Base-by-base conservation (phyloP, 1,140 invertebrate species). In the Ceratosolen solmsi region DNA sequence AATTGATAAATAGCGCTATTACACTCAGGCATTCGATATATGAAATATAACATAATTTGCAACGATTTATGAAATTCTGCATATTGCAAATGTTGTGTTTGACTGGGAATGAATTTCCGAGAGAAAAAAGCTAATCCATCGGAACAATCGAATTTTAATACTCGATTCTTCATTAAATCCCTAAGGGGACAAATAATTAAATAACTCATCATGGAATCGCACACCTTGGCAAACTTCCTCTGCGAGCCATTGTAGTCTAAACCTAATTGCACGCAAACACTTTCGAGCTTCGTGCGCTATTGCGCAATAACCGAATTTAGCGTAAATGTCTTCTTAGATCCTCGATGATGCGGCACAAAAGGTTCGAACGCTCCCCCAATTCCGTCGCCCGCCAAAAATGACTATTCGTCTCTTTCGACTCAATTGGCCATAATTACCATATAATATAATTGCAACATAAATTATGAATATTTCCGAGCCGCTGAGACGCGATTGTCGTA, bases 381-480 rank as follows among this genome's bases (percentile, higher is more conserved):
- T 65, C 71, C 70, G 54, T 36, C 49, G 9, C 15, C 9, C n/a
- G 22, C 58, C 30, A 41, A 75, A 81, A 81, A 81, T 77, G 58
- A 77, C 58, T 33, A 25, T 27, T 8, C 79, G 72, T n/a, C n/a
- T n/a, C n/a, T n/a, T n/a, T n/a, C n/a, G 20, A 46, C 60, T 73
- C 80, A 78, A 82, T 82, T 78, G 65, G 25, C 54, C 68, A 82
- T 78, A 78, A 78, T 78, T 78, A 78, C 41, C 73, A 58, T 51
- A 77, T 77, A 78, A 82, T 77, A 63, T 75, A 78, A 82, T 78
- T 25, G 75, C 68, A 51, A 65, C 68, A 78, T 82, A 82, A 82
- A 78, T 82, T 82, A 82, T 78, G 68, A 75, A 54, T 65, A 78
- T 78, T 78, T 78, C 77, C 71, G 84, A 51, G 58, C 70, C 80